Conservation (phyloP, 2,113 vertebrate species). For the Dolichotis patagonum region DNA sequence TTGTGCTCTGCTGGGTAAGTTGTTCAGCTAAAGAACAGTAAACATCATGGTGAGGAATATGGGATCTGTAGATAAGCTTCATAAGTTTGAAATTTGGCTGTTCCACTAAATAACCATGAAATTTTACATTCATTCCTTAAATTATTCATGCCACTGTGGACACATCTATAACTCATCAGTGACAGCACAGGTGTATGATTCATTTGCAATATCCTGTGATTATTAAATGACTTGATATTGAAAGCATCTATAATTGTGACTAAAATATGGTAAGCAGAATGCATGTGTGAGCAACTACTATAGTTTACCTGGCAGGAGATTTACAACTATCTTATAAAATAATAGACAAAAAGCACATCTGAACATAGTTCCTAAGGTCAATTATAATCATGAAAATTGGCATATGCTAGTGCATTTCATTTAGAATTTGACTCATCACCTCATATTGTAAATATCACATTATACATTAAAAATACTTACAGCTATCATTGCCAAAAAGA, state of each 20-base stretch:
- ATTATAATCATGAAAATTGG: not conserved
- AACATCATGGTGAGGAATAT: not conserved
- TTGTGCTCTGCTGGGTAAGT: not conserved
- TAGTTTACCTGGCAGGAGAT: not conserved
- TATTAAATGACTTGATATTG: not conserved
- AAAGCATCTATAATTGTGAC: not conserved
- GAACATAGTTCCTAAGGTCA: not conserved
- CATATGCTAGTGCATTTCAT: not conserved
- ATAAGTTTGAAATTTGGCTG: not conserved
- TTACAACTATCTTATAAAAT: not conserved
- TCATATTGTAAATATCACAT: not conserved
- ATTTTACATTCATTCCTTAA: not conserved
- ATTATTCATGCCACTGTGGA: not conserved
- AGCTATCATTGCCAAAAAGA: not conserved
- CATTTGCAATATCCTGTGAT: not conserved
- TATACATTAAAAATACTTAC: not conserved
- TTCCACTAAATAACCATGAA: not conserved
- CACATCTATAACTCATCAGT: not conserved
- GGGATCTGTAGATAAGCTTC: not conserved
- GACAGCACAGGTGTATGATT: not conserved
- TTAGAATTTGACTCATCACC: not conserved
- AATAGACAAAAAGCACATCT: not conserved
- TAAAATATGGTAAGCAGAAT: not conserved
- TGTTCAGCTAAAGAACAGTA: not conserved
- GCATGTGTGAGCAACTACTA: not conserved